Evolutionary conservation across 1,140 invertebrate genomes (phyloP), one percentile per base, ranked within the genome.

Genomic region (Dendroctonus ponderosae): DNA sequence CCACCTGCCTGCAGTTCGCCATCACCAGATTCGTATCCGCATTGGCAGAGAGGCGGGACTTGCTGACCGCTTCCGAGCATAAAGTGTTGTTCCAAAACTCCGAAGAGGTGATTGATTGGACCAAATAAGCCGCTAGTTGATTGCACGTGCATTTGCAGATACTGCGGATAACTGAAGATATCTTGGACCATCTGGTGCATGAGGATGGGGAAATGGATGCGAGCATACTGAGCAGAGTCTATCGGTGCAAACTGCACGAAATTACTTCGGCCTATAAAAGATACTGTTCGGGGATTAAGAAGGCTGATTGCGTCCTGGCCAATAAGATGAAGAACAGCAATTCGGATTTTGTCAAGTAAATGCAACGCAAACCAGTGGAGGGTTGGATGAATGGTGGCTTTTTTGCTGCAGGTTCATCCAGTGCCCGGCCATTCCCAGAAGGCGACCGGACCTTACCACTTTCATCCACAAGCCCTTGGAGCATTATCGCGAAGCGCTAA

Each of bases 21-120:
- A 80, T 91, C 6, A 83, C 87, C 41, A 83, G 89, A 60, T 92
- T 91, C 73, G 84, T 90, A 11, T 84, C 84, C 5, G 88, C 90
- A 0, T 72, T 92, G 60, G 80, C 84, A 4, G 89, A 92, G 71
- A 82, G 88, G 59, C 85, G 84, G 50, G 91, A 93, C 70, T 80
- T 92, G 2, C 85, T 92, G 11, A 85, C 86, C 0, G 82, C 86
- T 5, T 83, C 84, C 38, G 90, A 93, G 73, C 90, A 92, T 77
- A 82, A 86, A 75, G 84, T 88, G 7, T 80, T 93, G 8, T 93
- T 92, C 76, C 91, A 93, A 79, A 93, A 93, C 77, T 84, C 89
- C 60, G 90, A 92, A 77, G 91, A 93, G 80, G 86, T 87, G 14
- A 66, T 39, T 64, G 40, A 15, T 39, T 5, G 11, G 37, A 42